phyloP scores from a whole-genome alignment of 2,888 invertebrate species.

The Trissoscelio sp. region DNA sequence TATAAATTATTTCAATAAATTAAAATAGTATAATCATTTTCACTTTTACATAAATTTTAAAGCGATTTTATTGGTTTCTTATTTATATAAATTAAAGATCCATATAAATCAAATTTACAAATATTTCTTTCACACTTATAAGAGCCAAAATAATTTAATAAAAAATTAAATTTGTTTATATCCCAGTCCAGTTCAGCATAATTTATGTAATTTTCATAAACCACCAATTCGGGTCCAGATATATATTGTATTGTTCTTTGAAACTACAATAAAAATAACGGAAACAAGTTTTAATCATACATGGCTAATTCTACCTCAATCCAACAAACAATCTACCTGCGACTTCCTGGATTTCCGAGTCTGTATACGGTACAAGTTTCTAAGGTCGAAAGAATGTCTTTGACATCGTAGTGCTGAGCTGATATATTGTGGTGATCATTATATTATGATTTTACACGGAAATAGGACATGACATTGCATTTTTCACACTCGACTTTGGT shows the following conservation, averaged over 20 bases:
- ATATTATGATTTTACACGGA: constrained; percentile 39
- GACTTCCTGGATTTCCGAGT: constrained; percentile 46
- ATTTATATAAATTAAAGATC: too few species aligned
- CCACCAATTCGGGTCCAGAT: constrained; percentile 9
- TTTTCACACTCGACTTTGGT: constrained; percentile 24
- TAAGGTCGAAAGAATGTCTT: constrained; percentile 38
- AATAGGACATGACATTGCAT: constrained; percentile 42
- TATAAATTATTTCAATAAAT: too few species aligned
- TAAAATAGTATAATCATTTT: too few species aligned
- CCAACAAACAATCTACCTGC: constrained; percentile 24
- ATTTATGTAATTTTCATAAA: neutral
- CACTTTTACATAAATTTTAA: too few species aligned
- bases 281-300: constrained; percentile 37
- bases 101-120: too few species aligned
- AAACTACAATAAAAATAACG: constrained; percentile 42
- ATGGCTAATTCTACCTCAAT: constrained; percentile 11
- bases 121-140: too few species aligned
- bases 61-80: too few species aligned
- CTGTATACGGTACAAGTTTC: constrained; percentile 8
- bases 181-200: too few species aligned
- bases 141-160: too few species aligned
- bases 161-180: too few species aligned
- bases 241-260: constrained; percentile 29
- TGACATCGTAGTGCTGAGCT: constrained; percentile 31
- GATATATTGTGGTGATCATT: constrained; percentile 34